phyloP scores from a whole-genome alignment of 1,140 invertebrate genomes.

The Pseudomyrmex concolor region DNA sequence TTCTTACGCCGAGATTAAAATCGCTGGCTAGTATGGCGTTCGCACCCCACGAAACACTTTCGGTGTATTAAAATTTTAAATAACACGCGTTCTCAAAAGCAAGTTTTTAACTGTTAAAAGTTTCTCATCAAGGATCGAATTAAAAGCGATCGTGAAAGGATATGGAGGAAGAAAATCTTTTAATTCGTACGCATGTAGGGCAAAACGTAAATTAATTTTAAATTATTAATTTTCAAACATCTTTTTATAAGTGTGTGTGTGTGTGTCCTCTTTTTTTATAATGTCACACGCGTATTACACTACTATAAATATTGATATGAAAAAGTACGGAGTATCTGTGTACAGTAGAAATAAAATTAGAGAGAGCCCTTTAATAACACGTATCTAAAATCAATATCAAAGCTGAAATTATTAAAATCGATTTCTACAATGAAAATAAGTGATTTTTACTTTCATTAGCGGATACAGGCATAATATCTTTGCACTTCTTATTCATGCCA shows the following conservation, averaged over 20 bases:
- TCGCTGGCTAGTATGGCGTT: conserved; percentile 24
- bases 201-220: conserved; percentile 32
- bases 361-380: neutral
- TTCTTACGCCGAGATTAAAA: conserved; percentile 71
- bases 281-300: neutral
- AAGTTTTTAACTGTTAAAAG: conserved; percentile 17
- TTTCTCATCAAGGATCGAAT: conserved; percentile 29
- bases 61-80: conserved; percentile 69
- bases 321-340: neutral
- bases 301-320: neutral
- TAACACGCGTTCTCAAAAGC: conserved; percentile 41
- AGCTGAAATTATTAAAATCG: conserved; percentile 24
- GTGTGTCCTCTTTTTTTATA: neutral
- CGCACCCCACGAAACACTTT: conserved; percentile 10
- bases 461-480: conserved; percentile 3
- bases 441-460: conserved; percentile 20
- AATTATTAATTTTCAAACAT: too few relatives aligned
- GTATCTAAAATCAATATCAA: neutral
- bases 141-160: conserved; percentile 2
- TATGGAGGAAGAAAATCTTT: neutral
- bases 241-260: too few relatives aligned
- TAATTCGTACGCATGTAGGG: neutral
- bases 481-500: neutral
- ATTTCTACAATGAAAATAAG: conserved; percentile 16
- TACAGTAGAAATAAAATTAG: neutral